phyloP scores from a whole-genome alignment of 2,888 invertebrate genomes.

The Hirtodrosophila histrioides region DNA sequence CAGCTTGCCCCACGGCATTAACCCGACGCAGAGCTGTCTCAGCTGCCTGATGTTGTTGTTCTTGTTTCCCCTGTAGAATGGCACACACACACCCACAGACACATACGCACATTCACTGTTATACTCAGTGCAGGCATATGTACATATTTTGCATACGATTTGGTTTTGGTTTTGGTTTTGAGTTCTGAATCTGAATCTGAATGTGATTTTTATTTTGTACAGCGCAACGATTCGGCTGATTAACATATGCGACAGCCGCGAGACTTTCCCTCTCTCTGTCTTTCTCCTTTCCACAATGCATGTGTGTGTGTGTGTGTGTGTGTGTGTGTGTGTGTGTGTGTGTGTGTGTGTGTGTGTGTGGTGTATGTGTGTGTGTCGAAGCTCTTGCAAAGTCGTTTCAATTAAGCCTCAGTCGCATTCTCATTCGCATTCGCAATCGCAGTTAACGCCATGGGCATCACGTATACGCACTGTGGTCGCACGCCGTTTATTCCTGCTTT shows the following conservation, averaged over 20 bases:
- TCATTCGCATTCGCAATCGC: conserved; percentile 27
- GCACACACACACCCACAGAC: background rate
- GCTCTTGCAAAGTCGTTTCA: conserved; percentile 43
- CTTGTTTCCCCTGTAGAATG: background rate
- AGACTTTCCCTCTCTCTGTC: conserved; percentile 2
- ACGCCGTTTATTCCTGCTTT: conserved; percentile 15
- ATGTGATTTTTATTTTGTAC: conserved; percentile 14
- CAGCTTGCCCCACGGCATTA: conserved; percentile 34
- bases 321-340: conserved; percentile 7
- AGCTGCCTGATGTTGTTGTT: conserved; percentile 20
- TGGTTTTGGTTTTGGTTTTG: conserved; percentile 46
- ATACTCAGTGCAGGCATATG: conserved; percentile 31
- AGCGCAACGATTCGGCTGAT: conserved; percentile 46
- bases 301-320: background rate
- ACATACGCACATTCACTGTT: conserved; percentile 1
- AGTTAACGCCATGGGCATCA: conserved; percentile 39
- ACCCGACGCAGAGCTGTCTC: conserved; percentile 35
- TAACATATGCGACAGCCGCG: conserved; percentile 45
- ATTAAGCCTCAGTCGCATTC: conserved; percentile 38
- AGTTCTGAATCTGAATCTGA: conserved; percentile 52
- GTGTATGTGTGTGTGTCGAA: conserved; percentile 5
- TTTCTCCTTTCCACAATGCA: background rate
- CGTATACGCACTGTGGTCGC: conserved; percentile 48
- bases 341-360: conserved; percentile 18
- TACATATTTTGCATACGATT: conserved; percentile 55